Conservation (phyloP, 2,888 invertebrate species). For the Carabus problematicus region DNA sequence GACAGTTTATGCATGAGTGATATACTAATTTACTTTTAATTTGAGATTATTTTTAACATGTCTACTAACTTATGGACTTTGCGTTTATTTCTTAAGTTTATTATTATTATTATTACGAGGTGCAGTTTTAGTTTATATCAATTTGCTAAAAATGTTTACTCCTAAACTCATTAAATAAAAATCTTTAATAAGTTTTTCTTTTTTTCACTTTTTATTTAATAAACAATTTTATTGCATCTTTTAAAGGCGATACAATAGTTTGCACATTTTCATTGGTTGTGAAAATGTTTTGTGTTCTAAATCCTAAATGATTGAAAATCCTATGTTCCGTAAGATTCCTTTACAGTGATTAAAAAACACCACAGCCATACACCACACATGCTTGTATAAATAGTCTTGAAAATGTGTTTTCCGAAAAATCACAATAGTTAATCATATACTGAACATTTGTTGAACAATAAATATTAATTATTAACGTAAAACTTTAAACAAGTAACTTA, state of each 20-base stretch:
- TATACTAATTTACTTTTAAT: slow-evolving; percentile 40
- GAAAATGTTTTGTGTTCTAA: slow-evolving; percentile 24
- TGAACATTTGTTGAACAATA: slow-evolving; percentile 16
- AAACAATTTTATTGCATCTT: slow-evolving; percentile 40
- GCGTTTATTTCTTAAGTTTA: slow-evolving; percentile 33
- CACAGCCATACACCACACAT: slow-evolving; percentile 34
- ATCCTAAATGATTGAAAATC: neutral
- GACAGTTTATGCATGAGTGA: slow-evolving; percentile 39
- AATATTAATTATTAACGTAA: slow-evolving; percentile 10
- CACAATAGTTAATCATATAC: slow-evolving; percentile 23
- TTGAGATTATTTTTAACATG: slow-evolving; percentile 42
- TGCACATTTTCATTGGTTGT: slow-evolving; percentile 23
- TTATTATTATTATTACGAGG: slow-evolving; percentile 29
- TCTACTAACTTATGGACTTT: slow-evolving; percentile 38
- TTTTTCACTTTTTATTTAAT: slow-evolving; percentile 35
- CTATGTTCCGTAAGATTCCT: slow-evolving; percentile 20
- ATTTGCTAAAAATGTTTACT: slow-evolving; percentile 42
- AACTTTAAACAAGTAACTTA: too few relatives aligned
- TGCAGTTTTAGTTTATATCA: slow-evolving; percentile 42
- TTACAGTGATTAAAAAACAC: slow-evolving; percentile 36
- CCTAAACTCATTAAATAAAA: slow-evolving; percentile 38
- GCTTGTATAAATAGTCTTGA: slow-evolving; percentile 20
- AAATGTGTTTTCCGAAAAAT: slow-evolving; percentile 28
- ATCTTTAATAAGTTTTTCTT: slow-evolving; percentile 34
- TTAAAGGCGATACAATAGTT: slow-evolving; percentile 39